These are phyloP conservation scores for Babyrousa celebensis DNA, from an alignment of 2,797 vertebrate genomes.

Conservation along the genomic window DNA sequence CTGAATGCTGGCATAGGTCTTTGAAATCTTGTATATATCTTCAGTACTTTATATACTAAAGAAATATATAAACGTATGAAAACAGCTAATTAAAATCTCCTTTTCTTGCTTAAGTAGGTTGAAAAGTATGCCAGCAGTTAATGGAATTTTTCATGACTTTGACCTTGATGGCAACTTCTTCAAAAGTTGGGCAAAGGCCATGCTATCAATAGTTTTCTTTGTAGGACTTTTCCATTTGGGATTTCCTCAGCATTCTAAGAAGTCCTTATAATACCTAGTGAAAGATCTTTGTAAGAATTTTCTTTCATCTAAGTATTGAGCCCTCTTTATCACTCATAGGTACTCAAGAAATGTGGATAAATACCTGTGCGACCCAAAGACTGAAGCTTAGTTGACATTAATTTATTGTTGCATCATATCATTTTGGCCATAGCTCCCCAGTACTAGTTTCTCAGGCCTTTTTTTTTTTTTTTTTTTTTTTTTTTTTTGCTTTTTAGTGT, in stretches of 20 bases:
- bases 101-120: constrained; percentile 59
- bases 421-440: neutral
- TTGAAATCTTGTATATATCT: constrained; percentile 63
- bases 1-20: constrained; percentile 11
- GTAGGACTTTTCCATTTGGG: constrained; percentile 24
- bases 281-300: constrained; percentile 14
- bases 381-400: neutral
- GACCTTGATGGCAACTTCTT: constrained; percentile 39
- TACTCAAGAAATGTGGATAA: constrained; percentile 53
- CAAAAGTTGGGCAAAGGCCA: constrained; percentile 52
- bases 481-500: too few relatives aligned
- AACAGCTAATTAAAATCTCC: constrained; percentile 43
- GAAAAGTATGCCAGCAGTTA: constrained; percentile 62
- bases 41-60: constrained; percentile 46
- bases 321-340: neutral
- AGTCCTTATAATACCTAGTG: neutral
- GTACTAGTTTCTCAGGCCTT: constrained; percentile 45
- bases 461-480: neutral
- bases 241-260: constrained; percentile 58
- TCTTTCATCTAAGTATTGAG: constrained; percentile 16
- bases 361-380: neutral
- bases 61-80: constrained; percentile 48
- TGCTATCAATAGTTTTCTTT: constrained; percentile 8
- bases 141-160: constrained; percentile 65
- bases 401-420: neutral